Conservation (phyloP, 2,888 invertebrate species). For the Drosophila melanosoma region DNA sequence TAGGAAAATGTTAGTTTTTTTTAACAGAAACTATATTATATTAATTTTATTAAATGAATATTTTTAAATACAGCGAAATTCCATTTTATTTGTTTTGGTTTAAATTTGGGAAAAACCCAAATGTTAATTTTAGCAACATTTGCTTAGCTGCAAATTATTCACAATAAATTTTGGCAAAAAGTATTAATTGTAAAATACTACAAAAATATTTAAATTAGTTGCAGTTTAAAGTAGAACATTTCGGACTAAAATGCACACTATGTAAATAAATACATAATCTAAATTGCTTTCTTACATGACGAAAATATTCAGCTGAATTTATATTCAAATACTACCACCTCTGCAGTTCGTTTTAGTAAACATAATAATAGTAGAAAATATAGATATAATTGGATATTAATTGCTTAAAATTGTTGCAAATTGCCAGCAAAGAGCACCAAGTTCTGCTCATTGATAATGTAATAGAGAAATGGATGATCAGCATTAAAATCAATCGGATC, state of each 20-base stretch:
- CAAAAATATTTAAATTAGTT: not conserved
- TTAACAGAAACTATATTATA: not conserved
- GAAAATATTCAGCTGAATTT: not conserved
- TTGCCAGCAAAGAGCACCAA: constrained; percentile 21
- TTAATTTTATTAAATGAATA: not conserved
- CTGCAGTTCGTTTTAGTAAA: not conserved
- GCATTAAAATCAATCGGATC: constrained; percentile 26
- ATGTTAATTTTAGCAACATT: not conserved
- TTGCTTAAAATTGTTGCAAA: constrained; percentile 26
- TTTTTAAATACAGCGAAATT: not conserved
- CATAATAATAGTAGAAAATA: not conserved
- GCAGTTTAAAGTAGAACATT: not conserved
- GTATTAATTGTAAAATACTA: not conserved
- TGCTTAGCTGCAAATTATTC: not conserved
- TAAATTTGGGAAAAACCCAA: no score
- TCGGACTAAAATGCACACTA: not conserved
- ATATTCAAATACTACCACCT: not conserved
- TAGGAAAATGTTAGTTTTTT: not conserved
- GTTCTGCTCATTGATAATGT: constrained; percentile 10
- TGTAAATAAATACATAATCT: not conserved
- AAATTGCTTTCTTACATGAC: not conserved
- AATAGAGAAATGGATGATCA: constrained; percentile 29
- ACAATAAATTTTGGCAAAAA: not conserved
- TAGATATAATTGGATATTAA: not conserved
- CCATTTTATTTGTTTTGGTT: no score